Base-by-base conservation (phyloP, 2,888 invertebrate species). In the Sussaba pulchella region DNA sequence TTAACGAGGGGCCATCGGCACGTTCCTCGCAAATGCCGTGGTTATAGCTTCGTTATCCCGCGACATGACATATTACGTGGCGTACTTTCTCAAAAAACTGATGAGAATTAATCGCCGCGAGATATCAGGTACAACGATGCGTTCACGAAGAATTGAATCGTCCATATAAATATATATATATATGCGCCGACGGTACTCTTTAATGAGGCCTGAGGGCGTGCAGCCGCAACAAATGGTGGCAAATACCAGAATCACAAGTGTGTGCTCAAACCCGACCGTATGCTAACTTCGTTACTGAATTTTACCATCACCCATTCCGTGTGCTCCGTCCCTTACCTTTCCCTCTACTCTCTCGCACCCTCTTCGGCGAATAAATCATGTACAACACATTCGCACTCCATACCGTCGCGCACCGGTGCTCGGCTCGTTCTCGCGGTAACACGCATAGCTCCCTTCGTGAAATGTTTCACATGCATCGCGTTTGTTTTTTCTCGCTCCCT, bases 401-500 rank as follows among this genome's bases (percentile, higher is more conserved):
- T 36, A 47, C 43, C 45, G 45, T 24, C 14, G 71, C 75, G 70
- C 74, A 41, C 39, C 47, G 36, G 64, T 41, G 36, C 73, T 17
- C 47, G n/a, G 47, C 72, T 43, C n/a, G 31, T 14, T 59, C 26
- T n/a, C 12, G 59, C 61, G 59, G 66, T 45, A 78, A 80, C 85
- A 81, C 72, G 57, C 78, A 9, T 59, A 39, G 39, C 50, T 19
- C 72, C 70, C 76, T 69, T 39, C 75, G 67, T 52, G 71, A 71
- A 82, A 83, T 10, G 19, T 82, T 86, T 83, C 81, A 79, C 83
- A 74, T 67, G 26, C 52, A 19, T 24, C 5, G 8, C 26, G 31
- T 17, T 36, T 5, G 5, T n/a, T 76, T 79, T 45, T 17, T 45
- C 21, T 57, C 59, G 14, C 50, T 21, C 59, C 31, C 41, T 26